Conservation (phyloP, 2,113 vertebrate species). For the Equus przewalskii region DNA sequence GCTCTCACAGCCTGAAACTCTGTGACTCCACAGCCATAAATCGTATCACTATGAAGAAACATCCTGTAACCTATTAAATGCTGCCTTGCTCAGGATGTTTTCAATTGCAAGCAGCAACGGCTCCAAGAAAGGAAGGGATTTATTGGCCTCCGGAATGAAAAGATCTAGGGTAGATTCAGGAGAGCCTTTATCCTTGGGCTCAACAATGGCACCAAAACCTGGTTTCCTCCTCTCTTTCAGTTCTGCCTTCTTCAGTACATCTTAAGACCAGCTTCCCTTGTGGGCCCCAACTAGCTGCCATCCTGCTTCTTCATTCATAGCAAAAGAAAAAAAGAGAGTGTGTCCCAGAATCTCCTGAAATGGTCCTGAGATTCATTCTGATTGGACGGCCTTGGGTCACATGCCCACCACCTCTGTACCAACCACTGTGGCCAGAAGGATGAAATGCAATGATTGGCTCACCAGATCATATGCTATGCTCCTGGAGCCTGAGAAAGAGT, state of each 20-base stretch:
- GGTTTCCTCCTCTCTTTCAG: background rate
- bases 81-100: background rate
- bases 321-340: background rate
- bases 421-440: background rate
- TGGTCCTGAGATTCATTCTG: background rate
- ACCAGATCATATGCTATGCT: accelerated
- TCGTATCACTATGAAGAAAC: background rate
- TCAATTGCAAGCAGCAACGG: background rate
- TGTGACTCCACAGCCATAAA: background rate
- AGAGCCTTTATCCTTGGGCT: background rate
- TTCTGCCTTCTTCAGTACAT: background rate
- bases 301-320: background rate
- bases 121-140: background rate
- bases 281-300: background rate
- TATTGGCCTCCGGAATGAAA: background rate
- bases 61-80: background rate
- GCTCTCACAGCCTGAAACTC: background rate
- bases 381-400: background rate
- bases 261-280: background rate
- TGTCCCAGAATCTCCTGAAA: background rate
- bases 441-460: background rate
- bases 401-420: background rate
- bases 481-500: background rate
- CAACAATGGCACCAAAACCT: background rate
- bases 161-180: background rate